Conservation (phyloP, 1,140 invertebrate species). For the Diprion similis region DNA sequence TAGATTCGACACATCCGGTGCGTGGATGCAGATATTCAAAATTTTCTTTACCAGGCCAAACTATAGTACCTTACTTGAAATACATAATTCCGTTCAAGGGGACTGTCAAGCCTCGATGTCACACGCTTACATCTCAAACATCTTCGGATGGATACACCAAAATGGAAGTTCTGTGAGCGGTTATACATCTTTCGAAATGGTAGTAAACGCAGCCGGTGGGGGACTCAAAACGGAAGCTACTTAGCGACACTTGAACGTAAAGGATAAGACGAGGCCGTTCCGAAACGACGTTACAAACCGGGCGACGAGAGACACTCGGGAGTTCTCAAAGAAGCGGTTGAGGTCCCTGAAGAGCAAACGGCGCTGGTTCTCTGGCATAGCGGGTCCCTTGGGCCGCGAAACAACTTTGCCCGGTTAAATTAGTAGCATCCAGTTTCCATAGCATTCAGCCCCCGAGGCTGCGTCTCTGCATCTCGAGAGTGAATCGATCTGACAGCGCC, state of each 20-base stretch:
- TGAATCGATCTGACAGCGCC: slow-evolving; percentile 3
- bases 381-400: not conserved
- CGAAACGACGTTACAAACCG: not conserved
- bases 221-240: not conserved
- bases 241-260: not conserved
- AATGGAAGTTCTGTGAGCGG: no score
- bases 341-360: not conserved
- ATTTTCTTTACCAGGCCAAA: no score
- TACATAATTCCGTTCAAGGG: no score
- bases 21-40: no score
- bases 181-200: not conserved
- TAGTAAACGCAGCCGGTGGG: not conserved
- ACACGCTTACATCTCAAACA: no score
- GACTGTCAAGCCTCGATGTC: no score
- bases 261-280: not conserved
- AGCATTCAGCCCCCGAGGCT: not conserved
- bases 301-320: not conserved
- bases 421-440: not conserved
- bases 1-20: no score
- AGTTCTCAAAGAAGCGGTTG: slow-evolving; percentile 5
- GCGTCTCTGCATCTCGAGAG: not conserved
- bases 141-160: no score
- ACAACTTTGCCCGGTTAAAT: slow-evolving; percentile 7
- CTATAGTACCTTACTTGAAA: no score
- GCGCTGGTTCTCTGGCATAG: not conserved